Evolutionary conservation across 2,888 invertebrate genomes (phyloP), one percentile per base, ranked within the genome.

Genomic region (Piscicola geometra): DNA sequence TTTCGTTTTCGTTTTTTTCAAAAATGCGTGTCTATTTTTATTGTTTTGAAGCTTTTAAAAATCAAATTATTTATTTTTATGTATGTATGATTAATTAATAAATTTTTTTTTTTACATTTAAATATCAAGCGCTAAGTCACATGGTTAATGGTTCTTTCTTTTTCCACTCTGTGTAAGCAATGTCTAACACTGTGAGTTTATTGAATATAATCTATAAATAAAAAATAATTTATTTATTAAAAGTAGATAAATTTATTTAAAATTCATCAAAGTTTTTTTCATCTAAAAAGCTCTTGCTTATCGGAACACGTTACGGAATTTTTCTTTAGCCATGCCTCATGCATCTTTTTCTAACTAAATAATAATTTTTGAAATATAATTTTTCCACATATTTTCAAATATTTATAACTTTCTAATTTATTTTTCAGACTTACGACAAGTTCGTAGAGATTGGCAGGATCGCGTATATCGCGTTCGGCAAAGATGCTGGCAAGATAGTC

Each of bases 401-500:
- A 52, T 71, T 25, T 71, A 15, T 52, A 50, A 32, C 9, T 56
- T 75, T 64, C 28, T 69, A 33, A 76, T 33, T 73, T 28, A 56
- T 18, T 18, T 76, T 78, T 50, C 76, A 80, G 80, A 68, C 75
- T 12, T 81, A 77, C 76, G 75, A 76, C 71, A 75, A 78, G 87
- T 95, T 92, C 88, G 98, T 99, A 81, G 93, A 99, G 87, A 91
- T 96, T 80, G 99, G 99, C 87, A 93, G 99, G 82, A 92, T 99
- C 82, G 98, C 94, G 88, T 93, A 93, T 86, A 91, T 98, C 82
- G 91, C 94, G 78, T 91, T 93, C 84, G 98, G 99, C 75, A 89
- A 90, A 77, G 88, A 94, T 83, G 91, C 91, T 86, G 97, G 97
- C 81, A 96, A 96, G 88, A 89, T 98, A 78, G 91, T 93, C 82